phyloP scores from a whole-genome alignment of 2,113 vertebrate genomes.

The Pygoscelis antarcticus region DNA sequence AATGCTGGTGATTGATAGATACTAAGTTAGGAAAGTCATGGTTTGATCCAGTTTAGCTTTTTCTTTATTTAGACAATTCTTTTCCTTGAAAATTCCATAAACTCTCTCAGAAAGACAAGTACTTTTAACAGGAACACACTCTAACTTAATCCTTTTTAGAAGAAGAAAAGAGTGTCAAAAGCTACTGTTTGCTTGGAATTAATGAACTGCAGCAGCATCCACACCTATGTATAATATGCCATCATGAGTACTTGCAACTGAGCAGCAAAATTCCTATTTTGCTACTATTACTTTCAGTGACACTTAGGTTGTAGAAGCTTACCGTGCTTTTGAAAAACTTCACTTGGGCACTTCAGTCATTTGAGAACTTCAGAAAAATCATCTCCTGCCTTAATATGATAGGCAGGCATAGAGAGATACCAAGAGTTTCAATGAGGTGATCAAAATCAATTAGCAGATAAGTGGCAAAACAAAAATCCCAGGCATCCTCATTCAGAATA shows the following conservation, averaged over 20 bases:
- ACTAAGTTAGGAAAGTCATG: background rate
- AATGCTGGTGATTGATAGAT: background rate
- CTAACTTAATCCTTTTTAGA: background rate
- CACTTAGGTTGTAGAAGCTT: background rate
- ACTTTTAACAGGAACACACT: background rate
- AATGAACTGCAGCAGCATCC: background rate
- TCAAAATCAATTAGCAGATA: background rate
- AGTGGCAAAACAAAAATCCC: background rate
- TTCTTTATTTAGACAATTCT: background rate
- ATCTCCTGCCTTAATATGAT: background rate
- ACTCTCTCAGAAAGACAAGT: background rate
- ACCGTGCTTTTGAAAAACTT: background rate
- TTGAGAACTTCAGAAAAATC: background rate
- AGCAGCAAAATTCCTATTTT: background rate
- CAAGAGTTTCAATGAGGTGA: background rate
- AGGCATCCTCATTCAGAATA: background rate
- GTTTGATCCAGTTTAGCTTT: background rate
- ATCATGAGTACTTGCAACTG: background rate
- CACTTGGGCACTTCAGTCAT: background rate
- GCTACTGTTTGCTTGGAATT: background rate
- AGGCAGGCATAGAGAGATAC: background rate
- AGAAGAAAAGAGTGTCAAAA: background rate
- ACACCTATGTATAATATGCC: fast-evolving
- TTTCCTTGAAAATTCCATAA: background rate
- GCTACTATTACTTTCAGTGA: background rate